Percentiles rank a stretch among this genome's conserved stretches.
These are phyloP conservation scores for Rynchops niger DNA, from an alignment of 2,113 vertebrate species.

Conservation along the genomic window DNA sequence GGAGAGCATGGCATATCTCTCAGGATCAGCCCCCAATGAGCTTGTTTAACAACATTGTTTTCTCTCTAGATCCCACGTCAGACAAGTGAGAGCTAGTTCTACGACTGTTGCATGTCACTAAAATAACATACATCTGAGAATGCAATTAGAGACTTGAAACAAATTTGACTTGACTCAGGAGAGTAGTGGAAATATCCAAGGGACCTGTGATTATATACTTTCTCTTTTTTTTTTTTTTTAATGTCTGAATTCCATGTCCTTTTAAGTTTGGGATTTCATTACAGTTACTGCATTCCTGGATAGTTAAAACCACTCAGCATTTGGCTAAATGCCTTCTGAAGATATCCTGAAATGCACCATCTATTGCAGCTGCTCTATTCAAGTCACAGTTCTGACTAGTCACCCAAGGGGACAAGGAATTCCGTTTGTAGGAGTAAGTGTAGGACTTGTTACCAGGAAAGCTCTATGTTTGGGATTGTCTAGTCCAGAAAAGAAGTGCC, in stretches of 20 bases:
- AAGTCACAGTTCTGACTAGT: conserved; percentile 56
- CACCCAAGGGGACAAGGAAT: conserved; percentile 53
- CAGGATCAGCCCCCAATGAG: background rate
- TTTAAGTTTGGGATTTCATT: conserved; percentile 30
- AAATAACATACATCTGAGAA: background rate
- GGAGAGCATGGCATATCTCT: background rate
- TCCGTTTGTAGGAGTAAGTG: conserved; percentile 47
- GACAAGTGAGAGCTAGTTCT: background rate
- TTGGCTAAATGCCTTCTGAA: conserved; percentile 53
- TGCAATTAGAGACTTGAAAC: conserved; percentile 12
- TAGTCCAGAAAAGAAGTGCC: background rate
- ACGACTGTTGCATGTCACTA: background rate
- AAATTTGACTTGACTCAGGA: conserved; percentile 18
- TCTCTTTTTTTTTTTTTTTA: background rate
- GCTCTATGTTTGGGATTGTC: background rate
- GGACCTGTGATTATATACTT: background rate
- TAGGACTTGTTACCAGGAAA: conserved; percentile 52
- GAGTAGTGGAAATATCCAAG: background rate
- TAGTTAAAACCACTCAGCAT: conserved; percentile 31
- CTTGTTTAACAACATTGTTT: background rate
- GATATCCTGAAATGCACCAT: conserved; percentile 38
- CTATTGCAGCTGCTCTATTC: conserved; percentile 55
- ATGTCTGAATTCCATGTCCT: background rate
- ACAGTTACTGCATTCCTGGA: conserved; percentile 34
- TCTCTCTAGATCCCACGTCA: background rate